Evolutionary conservation across 1,140 invertebrate species (phyloP).

Genomic region (Bombus terrestris): DNA sequence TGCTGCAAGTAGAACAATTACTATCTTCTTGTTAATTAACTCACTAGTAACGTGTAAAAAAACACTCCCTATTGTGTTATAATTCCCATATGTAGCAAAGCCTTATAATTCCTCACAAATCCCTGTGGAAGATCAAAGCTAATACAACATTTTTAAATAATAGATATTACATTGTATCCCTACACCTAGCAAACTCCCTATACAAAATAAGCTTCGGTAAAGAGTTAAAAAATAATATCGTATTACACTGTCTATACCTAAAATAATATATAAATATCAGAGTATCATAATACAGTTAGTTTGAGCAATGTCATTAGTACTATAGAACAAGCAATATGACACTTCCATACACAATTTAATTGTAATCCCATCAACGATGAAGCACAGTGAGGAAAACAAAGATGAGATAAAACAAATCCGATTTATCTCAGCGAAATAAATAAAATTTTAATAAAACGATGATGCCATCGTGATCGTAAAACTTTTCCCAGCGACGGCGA

Average conservation of each 20-base stretch:
- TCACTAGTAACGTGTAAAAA: no score
- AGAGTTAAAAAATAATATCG: not conserved
- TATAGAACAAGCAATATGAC: no score
- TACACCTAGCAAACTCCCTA: not conserved
- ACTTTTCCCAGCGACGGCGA: not conserved
- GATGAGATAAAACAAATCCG: not conserved
- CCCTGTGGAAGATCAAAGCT: not conserved
- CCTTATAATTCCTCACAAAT: not conserved
- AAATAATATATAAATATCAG: not conserved
- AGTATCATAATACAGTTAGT: not conserved
- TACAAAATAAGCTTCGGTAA: no score
- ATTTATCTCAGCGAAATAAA: constrained; percentile 16
- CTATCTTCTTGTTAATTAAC: not conserved
- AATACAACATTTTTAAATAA: not conserved
- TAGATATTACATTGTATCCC: not conserved
- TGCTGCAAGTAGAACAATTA: not conserved
- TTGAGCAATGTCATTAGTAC: not conserved
- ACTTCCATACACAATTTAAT: not conserved
- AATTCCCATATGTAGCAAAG: not conserved
- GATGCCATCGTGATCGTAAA: constrained; percentile 8
- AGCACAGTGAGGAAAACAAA: not conserved
- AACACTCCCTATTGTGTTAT: not conserved
- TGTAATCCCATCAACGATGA: not conserved
- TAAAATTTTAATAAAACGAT: constrained; percentile 37
- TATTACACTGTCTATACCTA: not conserved